Percentiles rank a stretch among this genome's conserved stretches.
Conservation (phyloP, 2,797 vertebrate genomes). For the Sebastes trivittatus region DNA sequence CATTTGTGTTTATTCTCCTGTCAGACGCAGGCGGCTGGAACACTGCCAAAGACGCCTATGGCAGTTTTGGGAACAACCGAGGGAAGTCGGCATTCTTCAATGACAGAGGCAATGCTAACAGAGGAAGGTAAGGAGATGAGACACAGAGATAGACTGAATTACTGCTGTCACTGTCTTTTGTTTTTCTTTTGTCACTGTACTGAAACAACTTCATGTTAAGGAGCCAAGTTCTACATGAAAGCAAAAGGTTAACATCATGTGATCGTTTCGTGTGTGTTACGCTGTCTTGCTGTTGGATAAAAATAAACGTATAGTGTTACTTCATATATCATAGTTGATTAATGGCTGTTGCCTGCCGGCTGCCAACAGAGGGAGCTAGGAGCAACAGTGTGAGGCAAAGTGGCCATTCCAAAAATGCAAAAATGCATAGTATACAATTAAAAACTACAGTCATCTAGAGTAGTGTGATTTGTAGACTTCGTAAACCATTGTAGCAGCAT, state of each 20-base stretch:
- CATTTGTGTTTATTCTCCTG: background rate
- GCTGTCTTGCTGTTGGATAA: background rate
- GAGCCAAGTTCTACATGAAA: background rate
- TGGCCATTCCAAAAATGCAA: background rate
- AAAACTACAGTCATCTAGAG: background rate
- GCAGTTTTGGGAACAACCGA: slow-evolving; percentile 92
- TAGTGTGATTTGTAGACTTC: background rate
- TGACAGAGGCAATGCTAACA: slow-evolving; percentile 88
- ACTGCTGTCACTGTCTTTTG: background rate
- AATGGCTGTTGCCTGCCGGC: background rate
- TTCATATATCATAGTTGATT: background rate
- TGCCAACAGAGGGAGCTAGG: background rate
- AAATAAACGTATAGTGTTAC: background rate
- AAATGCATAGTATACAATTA: background rate
- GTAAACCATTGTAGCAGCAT: background rate
- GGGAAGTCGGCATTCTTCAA: slow-evolving; percentile 91
- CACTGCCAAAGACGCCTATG: slow-evolving; percentile 90
- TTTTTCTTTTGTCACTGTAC: background rate
- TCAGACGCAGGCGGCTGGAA: slow-evolving; percentile 88
- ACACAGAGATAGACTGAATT: background rate
- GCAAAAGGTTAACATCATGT: background rate
- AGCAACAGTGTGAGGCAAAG: background rate
- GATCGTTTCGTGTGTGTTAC: background rate
- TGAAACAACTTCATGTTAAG: background rate
- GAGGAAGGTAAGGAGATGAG: slow-evolving; percentile 84